phyloP scores from a whole-genome alignment of 2,797 vertebrate genomes.

The Masticophis lateralis region DNA sequence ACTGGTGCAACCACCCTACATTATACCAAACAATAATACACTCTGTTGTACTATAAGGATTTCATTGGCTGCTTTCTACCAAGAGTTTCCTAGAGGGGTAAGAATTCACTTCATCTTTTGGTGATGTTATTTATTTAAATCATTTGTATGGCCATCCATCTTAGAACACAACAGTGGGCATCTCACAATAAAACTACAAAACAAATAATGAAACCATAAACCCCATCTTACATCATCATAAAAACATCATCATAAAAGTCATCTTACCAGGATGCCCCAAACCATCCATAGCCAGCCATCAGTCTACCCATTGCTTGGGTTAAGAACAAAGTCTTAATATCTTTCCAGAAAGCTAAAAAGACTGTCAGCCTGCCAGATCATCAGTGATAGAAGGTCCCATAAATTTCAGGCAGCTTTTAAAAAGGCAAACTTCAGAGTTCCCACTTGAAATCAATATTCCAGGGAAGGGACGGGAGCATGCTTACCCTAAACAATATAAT shows the following conservation, averaged over 20 bases:
- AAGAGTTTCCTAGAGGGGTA: background rate
- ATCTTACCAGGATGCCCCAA: background rate
- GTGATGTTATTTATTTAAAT: background rate
- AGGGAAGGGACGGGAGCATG: background rate
- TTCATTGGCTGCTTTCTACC: background rate
- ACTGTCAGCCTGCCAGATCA: background rate
- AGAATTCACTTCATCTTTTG: background rate
- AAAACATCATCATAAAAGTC: background rate
- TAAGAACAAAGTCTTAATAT: background rate
- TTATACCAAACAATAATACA: background rate
- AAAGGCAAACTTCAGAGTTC: background rate
- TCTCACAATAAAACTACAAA: background rate
- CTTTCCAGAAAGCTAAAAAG: background rate
- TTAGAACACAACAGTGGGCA: background rate
- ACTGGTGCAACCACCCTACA: background rate
- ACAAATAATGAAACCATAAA: background rate
- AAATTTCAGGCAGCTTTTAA: background rate
- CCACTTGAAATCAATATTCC: background rate
- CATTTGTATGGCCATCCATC: background rate
- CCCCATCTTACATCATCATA: too few species aligned
- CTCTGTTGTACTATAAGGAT: background rate
- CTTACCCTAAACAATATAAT: background rate
- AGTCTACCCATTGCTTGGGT: background rate
- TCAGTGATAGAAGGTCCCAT: background rate
- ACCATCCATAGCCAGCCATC: background rate